phyloP scores from a whole-genome alignment of 2,888 invertebrate species.

The Hoplodrina blanda region DNA sequence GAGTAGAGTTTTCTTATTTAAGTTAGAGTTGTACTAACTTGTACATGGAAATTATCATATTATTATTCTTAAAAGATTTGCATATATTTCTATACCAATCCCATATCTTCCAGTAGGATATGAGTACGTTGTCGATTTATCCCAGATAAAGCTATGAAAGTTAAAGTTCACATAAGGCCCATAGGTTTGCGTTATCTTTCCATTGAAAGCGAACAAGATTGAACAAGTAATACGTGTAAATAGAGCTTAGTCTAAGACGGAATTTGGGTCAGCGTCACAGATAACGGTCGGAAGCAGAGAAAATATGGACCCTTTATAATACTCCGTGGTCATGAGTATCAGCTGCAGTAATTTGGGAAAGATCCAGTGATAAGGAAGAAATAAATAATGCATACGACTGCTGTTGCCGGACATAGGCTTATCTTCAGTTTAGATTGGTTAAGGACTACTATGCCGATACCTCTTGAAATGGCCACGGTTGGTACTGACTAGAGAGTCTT shows the following conservation, averaged over 20 bases:
- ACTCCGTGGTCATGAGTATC: conserved; percentile 25
- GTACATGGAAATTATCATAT: no score
- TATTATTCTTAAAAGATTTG: no score
- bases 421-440: neutral
- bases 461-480: neutral
- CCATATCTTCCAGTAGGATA: no score
- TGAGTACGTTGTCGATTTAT: neutral
- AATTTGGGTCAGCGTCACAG: conserved; percentile 46
- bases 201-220: conserved; percentile 45
- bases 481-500: no score
- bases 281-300: conserved; percentile 43
- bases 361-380: conserved; percentile 26
- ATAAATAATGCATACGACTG: conserved; percentile 27
- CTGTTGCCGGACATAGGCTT: neutral
- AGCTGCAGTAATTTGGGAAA: conserved; percentile 45
- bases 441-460: neutral
- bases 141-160: neutral
- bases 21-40: no score
- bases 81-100: neutral
- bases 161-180: neutral
- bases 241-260: conserved; percentile 43
- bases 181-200: conserved; percentile 23
- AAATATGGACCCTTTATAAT: conserved; percentile 55
- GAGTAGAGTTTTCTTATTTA: no score
- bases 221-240: conserved; percentile 52